Base-by-base conservation (phyloP, 2,797 vertebrate species). In the Gobionotothen gibberifrons region DNA sequence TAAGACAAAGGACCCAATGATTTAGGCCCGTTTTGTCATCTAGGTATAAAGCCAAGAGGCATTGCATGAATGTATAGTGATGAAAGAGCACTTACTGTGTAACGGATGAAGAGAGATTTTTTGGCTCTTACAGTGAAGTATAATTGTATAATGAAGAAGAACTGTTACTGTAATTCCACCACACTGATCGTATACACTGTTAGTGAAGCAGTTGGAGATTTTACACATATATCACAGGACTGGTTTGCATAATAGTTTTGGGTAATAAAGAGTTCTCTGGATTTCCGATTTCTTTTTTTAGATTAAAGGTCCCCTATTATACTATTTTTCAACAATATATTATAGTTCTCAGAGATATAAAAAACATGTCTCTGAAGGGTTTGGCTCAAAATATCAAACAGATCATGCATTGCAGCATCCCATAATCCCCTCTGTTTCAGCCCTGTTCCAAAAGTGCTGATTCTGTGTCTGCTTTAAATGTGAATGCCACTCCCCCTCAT, bases 11-110 rank as follows among this genome's bases (percentile, higher is more conserved):
- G 21, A 73, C 36, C 4, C 12, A 12, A 19, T 70, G 74, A 76
- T 78, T 80, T 26, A 78, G 44, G 17, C 32, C 43, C 40, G 10
- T 68, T 77, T 67, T 56, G 26, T 71, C 70, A 40, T 26, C 1
- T 9, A 55, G 57, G 52, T 46, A 59, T 56, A 52, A 69, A 68
- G 32, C 64, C 52, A 60, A 60, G 58, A 47, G 52, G 22, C 48
- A 32, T 13, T 6, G 26, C 53, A 69, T 48, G 29, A 26, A 61
- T 72, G 68, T 42, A 55, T 26, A 26, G 49, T 21, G 69, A 65
- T 42, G 36, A 36, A 49, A 72, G 60, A 48, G 42, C 19, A 53
- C 32, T 44, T 16, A 32, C 32, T 36, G 32, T 36, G 8, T 36
- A 36, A 36, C 32, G 32, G 32, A 9, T 36, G 17, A 48, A 60